Evolutionary conservation across 1,140 invertebrate genomes (phyloP), one percentile per base, ranked within the genome.

Genomic region (Drosophila bifasciata): DNA sequence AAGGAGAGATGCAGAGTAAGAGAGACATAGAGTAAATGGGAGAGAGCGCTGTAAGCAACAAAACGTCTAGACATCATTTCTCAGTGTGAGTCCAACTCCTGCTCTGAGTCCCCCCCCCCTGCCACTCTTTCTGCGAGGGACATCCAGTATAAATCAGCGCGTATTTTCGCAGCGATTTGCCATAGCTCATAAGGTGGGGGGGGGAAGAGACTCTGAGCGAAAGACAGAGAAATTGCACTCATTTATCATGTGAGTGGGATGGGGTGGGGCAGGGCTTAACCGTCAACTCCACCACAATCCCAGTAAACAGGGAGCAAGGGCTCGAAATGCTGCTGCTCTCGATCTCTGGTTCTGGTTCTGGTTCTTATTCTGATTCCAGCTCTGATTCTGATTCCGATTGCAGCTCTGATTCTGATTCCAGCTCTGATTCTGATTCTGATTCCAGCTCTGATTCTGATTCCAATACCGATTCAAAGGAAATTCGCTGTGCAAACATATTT

Each of bases 1-100:
- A 28, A 48, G 17, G 7, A 32, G 11, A 73, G 39, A n/a, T n/a
- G n/a, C n/a, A n/a, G n/a, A n/a, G n/a, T n/a, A n/a, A 73, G 39
- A 32, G 28, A 28, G 25, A 43, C 7, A 25, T 39, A 41, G 7
- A 32, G n/a, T n/a, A n/a, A n/a, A n/a, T n/a, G n/a, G n/a, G 23
- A 17, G n/a, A 41, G 7, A 15, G 23, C 6, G 19, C 2, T 40
- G 15, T 36, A 49, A 66, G 74, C 46, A 74, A 78, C n/a, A 81
- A 77, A 72, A 67, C 63, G 80, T 85, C 80, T 85, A 85, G 80
- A 85, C 80, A 36, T 85, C 41, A 85, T 85, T 85, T 85, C 72
- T 85, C 76, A 85, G 76, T 58, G 41, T n/a, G 39, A 7, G 23
- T 28, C 36, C 0, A 6, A 36, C 11, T 23, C 25, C n/a, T 7